Evolutionary conservation across 2,797 vertebrate genomes (phyloP), one percentile per base, ranked within the genome.

Genomic region (Halcyon leucocephala): DNA sequence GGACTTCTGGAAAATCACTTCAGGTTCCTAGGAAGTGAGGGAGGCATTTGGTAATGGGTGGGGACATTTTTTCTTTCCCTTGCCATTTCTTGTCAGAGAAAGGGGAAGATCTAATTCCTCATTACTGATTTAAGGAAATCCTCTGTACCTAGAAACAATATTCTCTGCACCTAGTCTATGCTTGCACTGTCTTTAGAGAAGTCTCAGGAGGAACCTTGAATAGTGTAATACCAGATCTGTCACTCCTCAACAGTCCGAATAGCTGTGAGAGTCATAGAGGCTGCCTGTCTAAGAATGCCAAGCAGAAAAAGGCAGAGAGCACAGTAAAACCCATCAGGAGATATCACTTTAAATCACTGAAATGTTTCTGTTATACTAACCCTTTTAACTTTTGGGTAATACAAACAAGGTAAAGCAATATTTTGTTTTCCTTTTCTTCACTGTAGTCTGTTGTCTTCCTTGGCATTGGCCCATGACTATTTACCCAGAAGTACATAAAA

Each of bases 21-120:
- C 93, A 90, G 96, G 95, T 95, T 96, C 94, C 95, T 95, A 95
- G 96, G 96, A 96, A 96, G 93, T 76, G 80, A 95, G 77, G 31
- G 82, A 93, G 72, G 82, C 48, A 89, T 82, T 93, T 84, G 31
- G 66, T 70, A 86, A 93, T 91, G 94, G 90, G 96, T 84, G 91
- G 88, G 89, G 67, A 91, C 31, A 46, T 33, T 71, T 91, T 80
- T 96, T 94, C 44, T 95, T 90, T 83, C 90, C 85, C 73, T 44
- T 91, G 79, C 37, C 57, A 78, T 67, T 94, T 94, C 82, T 89
- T 33, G 70, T 95, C 77, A 82, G 71, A 71, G 90, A 79, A 81
- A 33, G 29, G 67, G 42, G 86, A 93, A 92, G 87, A 90, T 57
- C 60, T 91, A 86, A 94, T 95, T 96, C 60, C 86, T 92, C 70